Evolutionary conservation across 1,140 invertebrate genomes (phyloP).

Genomic region (Heliconius himera): DNA sequence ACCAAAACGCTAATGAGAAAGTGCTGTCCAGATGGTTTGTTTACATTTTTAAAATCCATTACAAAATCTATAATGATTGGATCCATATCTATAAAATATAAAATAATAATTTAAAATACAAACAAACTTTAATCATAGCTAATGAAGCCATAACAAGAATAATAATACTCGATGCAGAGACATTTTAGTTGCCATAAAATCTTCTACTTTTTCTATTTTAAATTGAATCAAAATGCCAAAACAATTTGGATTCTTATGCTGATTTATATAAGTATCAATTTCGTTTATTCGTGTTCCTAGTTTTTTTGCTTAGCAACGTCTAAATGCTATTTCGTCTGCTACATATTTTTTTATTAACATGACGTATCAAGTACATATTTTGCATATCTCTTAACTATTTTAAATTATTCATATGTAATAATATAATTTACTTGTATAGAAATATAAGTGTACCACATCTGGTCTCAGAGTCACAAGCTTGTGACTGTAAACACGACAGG

Average conservation of each 20-base stretch:
- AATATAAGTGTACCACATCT: too few relatives aligned
- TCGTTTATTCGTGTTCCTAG: not conserved
- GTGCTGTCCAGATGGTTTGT: not conserved
- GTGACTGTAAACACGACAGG: too few relatives aligned
- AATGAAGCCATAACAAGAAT: slow-evolving; percentile 12
- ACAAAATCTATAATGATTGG: slow-evolving; percentile 5
- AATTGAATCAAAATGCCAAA: not conserved
- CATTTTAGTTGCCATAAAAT: slow-evolving; percentile 13
- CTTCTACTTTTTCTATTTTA: slow-evolving; percentile 9
- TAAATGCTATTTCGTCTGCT: not conserved
- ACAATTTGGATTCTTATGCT: not conserved
- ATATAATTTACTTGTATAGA: too few relatives aligned
- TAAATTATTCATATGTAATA: not conserved
- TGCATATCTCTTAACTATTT: not conserved
- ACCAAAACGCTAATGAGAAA: not conserved
- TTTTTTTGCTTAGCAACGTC: slow-evolving; percentile 10
- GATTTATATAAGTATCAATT: not conserved
- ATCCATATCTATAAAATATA: slow-evolving; percentile 6
- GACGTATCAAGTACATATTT: not conserved
- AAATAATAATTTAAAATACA: slow-evolving; percentile 13
- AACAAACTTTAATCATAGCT: slow-evolving; percentile 14
- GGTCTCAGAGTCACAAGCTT: too few relatives aligned
- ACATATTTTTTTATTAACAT: not conserved
- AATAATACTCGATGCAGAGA: slow-evolving; percentile 1
- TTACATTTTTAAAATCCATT: not conserved